Evolutionary conservation across 2,113 vertebrate species (phyloP).

Genomic region (Gopherus evgoodei): DNA sequence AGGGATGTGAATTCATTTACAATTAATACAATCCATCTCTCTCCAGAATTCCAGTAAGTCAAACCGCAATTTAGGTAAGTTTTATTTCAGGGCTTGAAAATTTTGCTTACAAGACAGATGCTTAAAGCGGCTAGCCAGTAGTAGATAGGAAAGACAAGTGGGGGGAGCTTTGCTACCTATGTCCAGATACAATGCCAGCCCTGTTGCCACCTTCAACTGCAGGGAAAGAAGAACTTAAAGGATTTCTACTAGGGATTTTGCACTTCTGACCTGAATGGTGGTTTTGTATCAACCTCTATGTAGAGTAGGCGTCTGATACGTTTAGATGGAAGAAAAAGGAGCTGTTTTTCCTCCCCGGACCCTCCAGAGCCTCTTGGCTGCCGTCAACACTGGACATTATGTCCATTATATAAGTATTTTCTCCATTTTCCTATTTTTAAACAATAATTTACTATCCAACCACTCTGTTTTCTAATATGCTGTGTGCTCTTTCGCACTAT

Average conservation of each 20-base stretch:
- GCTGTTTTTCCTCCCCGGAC: too few relatives aligned
- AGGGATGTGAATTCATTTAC: not conserved
- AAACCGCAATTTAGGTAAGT: not conserved
- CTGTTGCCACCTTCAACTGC: not conserved
- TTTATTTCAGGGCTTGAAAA: not conserved
- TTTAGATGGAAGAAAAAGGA: not conserved
- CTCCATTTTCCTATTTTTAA: not conserved
- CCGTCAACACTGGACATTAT: not conserved
- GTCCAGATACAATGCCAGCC: not conserved
- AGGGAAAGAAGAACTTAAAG: not conserved
- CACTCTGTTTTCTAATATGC: not conserved
- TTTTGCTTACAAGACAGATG: not conserved
- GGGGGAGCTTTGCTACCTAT: too few relatives aligned
- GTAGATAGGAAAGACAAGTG: too few relatives aligned
- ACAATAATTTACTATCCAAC: not conserved
- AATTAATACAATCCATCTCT: not conserved
- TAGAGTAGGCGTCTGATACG: not conserved
- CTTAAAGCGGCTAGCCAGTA: not conserved
- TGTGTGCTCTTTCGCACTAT: not conserved
- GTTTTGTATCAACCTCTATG: not conserved
- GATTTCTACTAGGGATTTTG: too few relatives aligned
- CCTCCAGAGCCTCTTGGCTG: not conserved
- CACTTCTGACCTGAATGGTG: not conserved
- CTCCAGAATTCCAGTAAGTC: not conserved
- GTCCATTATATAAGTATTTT: not conserved